A percentile compares a stretch with the other conserved stretches of the same genome.
Conservation (phyloP, 1,140 invertebrate species). For the Ridgeia piscesae region DNA sequence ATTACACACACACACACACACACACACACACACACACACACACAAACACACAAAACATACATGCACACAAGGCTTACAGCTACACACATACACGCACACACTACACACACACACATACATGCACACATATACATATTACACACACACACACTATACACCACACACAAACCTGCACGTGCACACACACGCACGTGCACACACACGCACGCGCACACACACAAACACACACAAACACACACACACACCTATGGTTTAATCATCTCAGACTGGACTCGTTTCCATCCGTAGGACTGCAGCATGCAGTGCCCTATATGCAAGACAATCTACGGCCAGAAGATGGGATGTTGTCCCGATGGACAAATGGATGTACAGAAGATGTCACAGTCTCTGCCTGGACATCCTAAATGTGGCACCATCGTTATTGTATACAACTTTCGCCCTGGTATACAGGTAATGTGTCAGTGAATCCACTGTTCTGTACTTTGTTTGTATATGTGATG, state of each 20-base stretch:
- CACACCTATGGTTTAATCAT: neutral
- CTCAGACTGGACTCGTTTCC: constrained; percentile 19
- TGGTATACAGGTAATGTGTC: neutral
- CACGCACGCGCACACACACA: no score
- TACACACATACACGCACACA: no score
- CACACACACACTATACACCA: neutral
- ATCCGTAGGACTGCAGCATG: constrained; percentile 54
- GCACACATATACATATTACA: no score
- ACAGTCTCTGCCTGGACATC: constrained; percentile 40
- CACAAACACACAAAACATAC: no score
- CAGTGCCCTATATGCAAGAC: constrained; percentile 83
- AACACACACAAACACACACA: constrained; percentile 15
- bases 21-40: no score
- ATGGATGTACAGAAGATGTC: constrained; percentile 81
- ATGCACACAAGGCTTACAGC: no score
- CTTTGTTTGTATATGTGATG: neutral
- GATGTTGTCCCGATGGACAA: constrained; percentile 79
- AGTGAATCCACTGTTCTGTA: neutral
- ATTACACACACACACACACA: no score
- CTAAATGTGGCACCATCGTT: neutral
- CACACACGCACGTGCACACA: neutral
- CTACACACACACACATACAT: no score
- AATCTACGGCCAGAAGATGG: constrained; percentile 81
- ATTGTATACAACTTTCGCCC: neutral
- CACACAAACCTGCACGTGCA: neutral